Evolutionary conservation across 2,888 invertebrate species (phyloP).

Genomic region (Pristionchus maxplancki): DNA sequence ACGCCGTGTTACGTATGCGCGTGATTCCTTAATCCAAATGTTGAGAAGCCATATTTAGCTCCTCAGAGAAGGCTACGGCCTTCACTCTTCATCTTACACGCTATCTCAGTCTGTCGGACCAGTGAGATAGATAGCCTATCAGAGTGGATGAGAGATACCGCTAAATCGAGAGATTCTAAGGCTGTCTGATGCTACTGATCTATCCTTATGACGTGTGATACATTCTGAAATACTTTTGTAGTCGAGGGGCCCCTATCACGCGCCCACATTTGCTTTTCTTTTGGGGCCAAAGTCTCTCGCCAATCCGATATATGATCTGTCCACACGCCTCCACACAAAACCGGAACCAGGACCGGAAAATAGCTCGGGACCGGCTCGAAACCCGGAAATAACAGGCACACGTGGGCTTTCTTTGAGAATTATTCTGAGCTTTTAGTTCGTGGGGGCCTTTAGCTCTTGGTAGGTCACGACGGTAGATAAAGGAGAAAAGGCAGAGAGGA

Average conservation of each 20-base stretch:
- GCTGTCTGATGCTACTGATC: not conserved
- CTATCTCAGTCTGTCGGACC: too few species aligned
- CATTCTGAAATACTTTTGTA: not conserved
- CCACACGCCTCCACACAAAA: not conserved
- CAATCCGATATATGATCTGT: not conserved
- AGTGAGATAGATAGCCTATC: too few species aligned
- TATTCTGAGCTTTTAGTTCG: not conserved
- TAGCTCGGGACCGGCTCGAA: not conserved
- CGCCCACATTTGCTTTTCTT: not conserved
- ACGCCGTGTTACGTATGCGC: not conserved
- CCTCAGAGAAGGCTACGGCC: not conserved
- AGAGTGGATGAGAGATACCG: not conserved
- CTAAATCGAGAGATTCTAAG: not conserved
- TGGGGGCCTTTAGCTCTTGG: not conserved
- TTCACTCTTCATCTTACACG: too few species aligned
- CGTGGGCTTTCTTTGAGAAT: not conserved
- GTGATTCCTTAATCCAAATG: conserved; percentile 29
- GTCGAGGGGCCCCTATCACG: too few species aligned
- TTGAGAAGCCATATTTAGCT: conserved; percentile 31
- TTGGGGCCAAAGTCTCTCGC: not conserved
- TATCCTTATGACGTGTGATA: not conserved
- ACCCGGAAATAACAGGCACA: conserved; percentile 1
- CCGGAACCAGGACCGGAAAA: conserved; percentile 24
- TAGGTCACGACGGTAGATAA: not conserved
- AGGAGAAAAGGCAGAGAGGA: not conserved